A percentile compares a stretch with the other conserved stretches of the same genome.
Evolutionary conservation across 2,888 invertebrate genomes (phyloP).

Genomic region (Leptinotarsa rubiginosa): DNA sequence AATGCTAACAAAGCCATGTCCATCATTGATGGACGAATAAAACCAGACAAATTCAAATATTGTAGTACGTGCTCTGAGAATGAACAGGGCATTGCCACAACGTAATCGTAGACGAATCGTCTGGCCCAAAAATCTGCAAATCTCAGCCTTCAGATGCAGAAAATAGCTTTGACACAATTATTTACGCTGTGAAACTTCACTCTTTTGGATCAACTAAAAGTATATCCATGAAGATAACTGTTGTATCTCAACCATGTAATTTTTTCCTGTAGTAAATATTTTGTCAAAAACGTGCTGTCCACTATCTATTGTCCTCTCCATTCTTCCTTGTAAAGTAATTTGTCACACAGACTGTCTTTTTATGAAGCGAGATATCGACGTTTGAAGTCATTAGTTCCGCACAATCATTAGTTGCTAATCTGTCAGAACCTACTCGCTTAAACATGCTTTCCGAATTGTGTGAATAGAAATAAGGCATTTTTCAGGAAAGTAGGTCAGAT

Average conservation of each 20-base stretch:
- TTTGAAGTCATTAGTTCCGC: slow-evolving; percentile 23
- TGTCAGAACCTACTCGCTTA: slow-evolving; percentile 41
- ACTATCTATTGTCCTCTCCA: not conserved
- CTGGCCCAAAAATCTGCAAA: too few species aligned
- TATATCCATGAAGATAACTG: too few species aligned
- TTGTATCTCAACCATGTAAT: not conserved
- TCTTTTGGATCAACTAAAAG: too few species aligned
- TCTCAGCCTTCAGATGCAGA: too few species aligned
- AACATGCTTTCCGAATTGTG: slow-evolving; percentile 28
- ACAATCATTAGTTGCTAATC: slow-evolving; percentile 47
- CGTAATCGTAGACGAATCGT: too few species aligned
- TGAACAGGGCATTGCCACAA: too few species aligned
- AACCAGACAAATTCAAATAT: too few species aligned
- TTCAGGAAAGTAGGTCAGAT: slow-evolving; percentile 44
- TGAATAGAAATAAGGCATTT: slow-evolving; percentile 36
- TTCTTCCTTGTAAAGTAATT: not conserved
- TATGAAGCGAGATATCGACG: slow-evolving; percentile 19
- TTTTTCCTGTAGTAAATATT: not conserved
- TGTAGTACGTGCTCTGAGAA: too few species aligned
- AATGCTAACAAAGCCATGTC: too few species aligned
- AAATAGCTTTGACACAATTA: too few species aligned
- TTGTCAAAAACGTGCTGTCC: not conserved
- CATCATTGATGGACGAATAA: too few species aligned
- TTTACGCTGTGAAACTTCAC: too few species aligned
- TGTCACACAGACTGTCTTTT: slow-evolving; percentile 23